Base-by-base conservation (phyloP, 2,888 invertebrate genomes). In the Tinea semifulvella region DNA sequence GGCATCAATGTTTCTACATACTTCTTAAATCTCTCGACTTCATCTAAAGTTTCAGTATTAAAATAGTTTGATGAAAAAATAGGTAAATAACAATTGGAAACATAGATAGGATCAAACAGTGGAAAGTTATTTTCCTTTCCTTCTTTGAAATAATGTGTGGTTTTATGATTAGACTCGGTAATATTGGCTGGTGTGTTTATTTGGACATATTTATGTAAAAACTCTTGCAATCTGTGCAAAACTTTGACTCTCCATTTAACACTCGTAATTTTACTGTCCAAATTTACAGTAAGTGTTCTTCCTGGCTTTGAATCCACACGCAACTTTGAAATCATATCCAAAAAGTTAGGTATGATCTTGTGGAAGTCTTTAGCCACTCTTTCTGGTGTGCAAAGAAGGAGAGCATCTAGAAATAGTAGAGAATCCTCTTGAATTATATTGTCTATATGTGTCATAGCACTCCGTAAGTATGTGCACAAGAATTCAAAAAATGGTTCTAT, bases 381-480 rank as follows among this genome's bases (percentile, higher is more conserved):
- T 4, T 66, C 60, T 1, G 91, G 89, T 44, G 87, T 83, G 53
- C 87, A 83, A 28, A 84, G 75, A 10, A 94, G 66, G n/a, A 95
- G 76, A 31, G 89, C 80, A 59, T 95, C 94, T 13, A 96, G 71
- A 51, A 94, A 85, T 1, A 87, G 61, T 1, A 96, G 73, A 0
- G 95, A 91, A 65, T 94, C 94, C 61, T 92, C 90, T 61, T 94
- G 92, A 49, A 96, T 88, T 42, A 84, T 80, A 8, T 83, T 84
- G 61, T 91, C 86, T 47, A 96, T 91, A 57, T 96, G 92, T 0
- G 94, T 95, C 92, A 96, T 93, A 1, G 93, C 91, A 74, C 95
- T 95, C 44, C 89, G 85, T 39, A 96, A 67, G 65, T 93, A 92
- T 1, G 92, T 90, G 14, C 89, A 86, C 48, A 96, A 71, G 4